Evolutionary conservation across 1,140 invertebrate genomes (phyloP).

Genomic region (Phenacoccus solenopsis): DNA sequence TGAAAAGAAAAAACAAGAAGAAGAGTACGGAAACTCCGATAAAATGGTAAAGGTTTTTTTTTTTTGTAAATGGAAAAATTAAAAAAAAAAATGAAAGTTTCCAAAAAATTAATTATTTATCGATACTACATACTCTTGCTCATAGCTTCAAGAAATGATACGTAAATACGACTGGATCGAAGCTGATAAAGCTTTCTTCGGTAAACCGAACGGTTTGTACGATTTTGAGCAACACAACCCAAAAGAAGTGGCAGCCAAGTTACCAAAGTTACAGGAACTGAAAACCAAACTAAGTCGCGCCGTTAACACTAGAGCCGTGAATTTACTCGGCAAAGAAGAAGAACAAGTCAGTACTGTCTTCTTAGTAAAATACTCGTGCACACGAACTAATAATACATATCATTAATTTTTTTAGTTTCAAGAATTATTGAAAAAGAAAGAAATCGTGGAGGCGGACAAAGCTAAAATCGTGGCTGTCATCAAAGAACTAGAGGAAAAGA

Average conservation of each 20-base stretch:
- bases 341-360: constrained; percentile 47
- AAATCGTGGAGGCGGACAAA: constrained; percentile 77
- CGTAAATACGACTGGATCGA: constrained; percentile 61
- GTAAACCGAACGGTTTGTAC: constrained; percentile 41
- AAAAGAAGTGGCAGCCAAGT: constrained; percentile 42
- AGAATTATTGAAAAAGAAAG: constrained; percentile 64
- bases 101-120: too few species aligned
- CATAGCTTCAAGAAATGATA: constrained; percentile 39
- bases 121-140: background rate
- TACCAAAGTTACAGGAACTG: constrained; percentile 48
- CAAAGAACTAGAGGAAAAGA: constrained; percentile 77
- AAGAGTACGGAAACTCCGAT: constrained; percentile 36
- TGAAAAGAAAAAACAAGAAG: constrained; percentile 45
- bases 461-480: constrained; percentile 71
- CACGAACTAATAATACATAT: background rate
- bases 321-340: constrained; percentile 71
- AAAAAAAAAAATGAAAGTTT: too few species aligned
- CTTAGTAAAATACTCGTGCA: background rate
- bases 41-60: constrained; percentile 33
- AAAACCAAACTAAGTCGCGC: constrained; percentile 61
- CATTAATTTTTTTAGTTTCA: constrained; percentile 43
- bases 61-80: too few species aligned
- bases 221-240: constrained; percentile 44
- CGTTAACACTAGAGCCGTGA: constrained; percentile 76
- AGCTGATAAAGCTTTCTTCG: constrained; percentile 66